phyloP scores from a whole-genome alignment of 2,113 vertebrate species.

The Grantiella picta region DNA sequence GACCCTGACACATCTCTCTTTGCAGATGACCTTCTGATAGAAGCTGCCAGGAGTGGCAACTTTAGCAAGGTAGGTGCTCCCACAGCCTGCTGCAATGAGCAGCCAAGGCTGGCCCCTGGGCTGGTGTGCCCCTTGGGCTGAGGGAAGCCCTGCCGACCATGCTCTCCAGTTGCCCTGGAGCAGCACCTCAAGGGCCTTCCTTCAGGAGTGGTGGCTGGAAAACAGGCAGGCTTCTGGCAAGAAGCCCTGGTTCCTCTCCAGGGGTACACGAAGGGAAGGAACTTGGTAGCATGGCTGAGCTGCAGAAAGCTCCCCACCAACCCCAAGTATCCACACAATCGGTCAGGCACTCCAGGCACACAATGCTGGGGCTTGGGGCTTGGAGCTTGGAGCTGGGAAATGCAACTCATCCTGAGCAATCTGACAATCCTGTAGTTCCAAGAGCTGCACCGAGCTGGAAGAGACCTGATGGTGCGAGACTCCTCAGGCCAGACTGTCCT shows the following conservation, averaged over 20 bases:
- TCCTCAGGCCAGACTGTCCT: constrained; percentile 80
- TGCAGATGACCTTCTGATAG: constrained; percentile 77
- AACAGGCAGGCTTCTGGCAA: not conserved
- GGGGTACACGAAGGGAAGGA: fast-evolving
- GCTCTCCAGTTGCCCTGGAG: not conserved
- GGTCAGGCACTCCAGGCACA: not conserved
- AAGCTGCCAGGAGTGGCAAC: constrained; percentile 87
- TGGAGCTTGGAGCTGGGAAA: not conserved
- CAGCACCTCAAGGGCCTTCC: not conserved
- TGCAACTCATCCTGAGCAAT: not conserved
- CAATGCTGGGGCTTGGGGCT: not conserved
- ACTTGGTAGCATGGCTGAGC: not conserved
- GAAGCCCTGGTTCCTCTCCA: not conserved
- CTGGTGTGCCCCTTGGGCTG: not conserved
- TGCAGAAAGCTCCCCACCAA: not conserved
- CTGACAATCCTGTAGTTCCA: constrained; percentile 76
- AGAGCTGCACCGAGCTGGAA: constrained; percentile 85
- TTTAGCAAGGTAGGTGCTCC: constrained; percentile 76
- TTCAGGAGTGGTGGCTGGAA: not conserved
- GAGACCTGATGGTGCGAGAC: constrained; percentile 80
- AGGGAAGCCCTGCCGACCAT: not conserved
- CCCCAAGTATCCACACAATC: not conserved
- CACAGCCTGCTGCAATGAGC: not conserved
- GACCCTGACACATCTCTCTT: not conserved
- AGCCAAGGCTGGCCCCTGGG: not conserved